phyloP scores from a whole-genome alignment of 1,140 invertebrate genomes.

The Dreissena polymorpha region DNA sequence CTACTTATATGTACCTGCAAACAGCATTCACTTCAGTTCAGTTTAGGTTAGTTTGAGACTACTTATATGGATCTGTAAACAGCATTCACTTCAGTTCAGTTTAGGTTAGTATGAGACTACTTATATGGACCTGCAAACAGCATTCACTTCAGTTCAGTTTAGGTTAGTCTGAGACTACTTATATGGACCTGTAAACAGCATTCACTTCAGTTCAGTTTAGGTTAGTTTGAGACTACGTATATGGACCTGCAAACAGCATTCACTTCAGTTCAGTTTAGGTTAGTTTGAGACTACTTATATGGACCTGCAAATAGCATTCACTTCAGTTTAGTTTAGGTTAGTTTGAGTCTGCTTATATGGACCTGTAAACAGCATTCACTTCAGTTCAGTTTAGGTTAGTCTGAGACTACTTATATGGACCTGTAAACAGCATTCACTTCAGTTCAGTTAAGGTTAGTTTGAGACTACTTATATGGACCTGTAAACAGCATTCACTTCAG shows the following conservation, averaged over 20 bases:
- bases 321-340: not conserved
- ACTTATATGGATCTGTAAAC: constrained; percentile 86
- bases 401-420: no score
- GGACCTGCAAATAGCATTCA: constrained; percentile 82
- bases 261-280: not conserved
- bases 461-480: no score
- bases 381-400: not conserved
- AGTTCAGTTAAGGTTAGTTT: not conserved
- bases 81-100: not conserved
- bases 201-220: not conserved
- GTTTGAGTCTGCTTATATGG: no score
- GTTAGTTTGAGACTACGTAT: no score
- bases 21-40: not conserved
- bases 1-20: constrained; percentile 85
- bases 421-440: constrained; percentile 77
- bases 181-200: constrained; percentile 84
- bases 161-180: no score
- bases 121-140: constrained; percentile 85
- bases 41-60: not conserved
- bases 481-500: constrained; percentile 53
- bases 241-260: constrained; percentile 83
- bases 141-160: not conserved
- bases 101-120: no score
- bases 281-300: no score
- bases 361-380: constrained; percentile 82